Percentiles rank a stretch among this genome's conserved stretches.
These are phyloP conservation scores for Nudaria mundana DNA, from an alignment of 2,888 invertebrate species.

Conservation along the genomic window DNA sequence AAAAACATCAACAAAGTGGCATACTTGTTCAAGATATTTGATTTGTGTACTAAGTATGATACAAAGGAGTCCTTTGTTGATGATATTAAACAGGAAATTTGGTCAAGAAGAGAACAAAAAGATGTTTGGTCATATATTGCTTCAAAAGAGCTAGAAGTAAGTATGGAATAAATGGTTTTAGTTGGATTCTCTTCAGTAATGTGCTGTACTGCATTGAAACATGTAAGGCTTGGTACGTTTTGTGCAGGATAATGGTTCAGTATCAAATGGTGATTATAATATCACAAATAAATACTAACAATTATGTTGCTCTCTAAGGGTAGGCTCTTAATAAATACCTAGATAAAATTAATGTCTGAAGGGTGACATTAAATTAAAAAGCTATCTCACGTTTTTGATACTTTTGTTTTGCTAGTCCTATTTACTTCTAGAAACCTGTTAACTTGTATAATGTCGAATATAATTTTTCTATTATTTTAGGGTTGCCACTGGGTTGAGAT, in stretches of 20 bases:
- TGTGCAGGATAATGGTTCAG: too few relatives aligned
- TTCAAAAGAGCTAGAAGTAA: constrained; percentile 64
- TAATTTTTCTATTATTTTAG: constrained; percentile 34
- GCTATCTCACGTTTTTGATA: too few relatives aligned
- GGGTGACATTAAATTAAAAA: too few relatives aligned
- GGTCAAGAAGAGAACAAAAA: constrained; percentile 52
- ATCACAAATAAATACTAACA: too few relatives aligned
- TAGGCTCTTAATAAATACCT: too few relatives aligned
- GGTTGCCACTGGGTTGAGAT: constrained; percentile 65
- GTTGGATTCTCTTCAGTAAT: background rate
- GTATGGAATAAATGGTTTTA: constrained; percentile 6
- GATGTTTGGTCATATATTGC: constrained; percentile 71
- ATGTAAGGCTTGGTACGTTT: too few relatives aligned
- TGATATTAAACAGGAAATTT: constrained; percentile 60
- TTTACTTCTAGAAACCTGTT: too few relatives aligned
- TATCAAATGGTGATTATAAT: too few relatives aligned
- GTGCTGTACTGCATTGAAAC: too few relatives aligned
- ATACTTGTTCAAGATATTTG: constrained; percentile 82
- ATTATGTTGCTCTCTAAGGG: too few relatives aligned
- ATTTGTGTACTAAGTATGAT: constrained; percentile 79
- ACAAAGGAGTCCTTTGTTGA: constrained; percentile 79
- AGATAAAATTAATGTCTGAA: too few relatives aligned
- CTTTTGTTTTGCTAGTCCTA: too few relatives aligned
- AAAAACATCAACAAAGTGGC: constrained; percentile 78
- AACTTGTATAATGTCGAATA: background rate